A percentile compares a stretch with the other conserved stretches of the same genome.
Evolutionary conservation across 2,113 vertebrate genomes (phyloP).

Genomic region (Albula glossodonta): DNA sequence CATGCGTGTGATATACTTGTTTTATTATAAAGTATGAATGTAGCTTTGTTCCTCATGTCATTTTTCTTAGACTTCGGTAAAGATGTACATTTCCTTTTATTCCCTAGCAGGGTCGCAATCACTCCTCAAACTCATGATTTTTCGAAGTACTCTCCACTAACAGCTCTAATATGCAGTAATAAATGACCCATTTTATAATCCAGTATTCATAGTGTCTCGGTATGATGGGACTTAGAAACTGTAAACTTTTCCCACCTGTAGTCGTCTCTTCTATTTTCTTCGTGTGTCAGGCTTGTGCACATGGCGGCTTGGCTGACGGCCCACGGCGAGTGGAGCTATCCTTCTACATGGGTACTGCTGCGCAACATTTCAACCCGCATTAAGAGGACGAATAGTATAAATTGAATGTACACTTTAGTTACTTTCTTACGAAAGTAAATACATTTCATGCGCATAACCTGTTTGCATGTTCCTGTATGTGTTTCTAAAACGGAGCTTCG

Average conservation of each 20-base stretch:
- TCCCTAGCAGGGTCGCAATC: background rate
- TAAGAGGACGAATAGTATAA: background rate
- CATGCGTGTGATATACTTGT: background rate
- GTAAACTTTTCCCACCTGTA: slow-evolving; percentile 49
- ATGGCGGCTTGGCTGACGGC: slow-evolving; percentile 33
- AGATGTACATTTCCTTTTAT: background rate
- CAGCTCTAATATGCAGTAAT: slow-evolving; percentile 12
- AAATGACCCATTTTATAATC: slow-evolving; percentile 40
- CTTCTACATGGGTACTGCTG: slow-evolving; percentile 40
- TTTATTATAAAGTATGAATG: background rate
- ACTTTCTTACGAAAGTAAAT: background rate
- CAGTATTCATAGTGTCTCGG: slow-evolving; percentile 42
- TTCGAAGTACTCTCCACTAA: background rate
- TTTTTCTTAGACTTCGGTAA: background rate
- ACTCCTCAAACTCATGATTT: background rate
- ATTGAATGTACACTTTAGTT: background rate
- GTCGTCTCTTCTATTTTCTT: slow-evolving; percentile 17
- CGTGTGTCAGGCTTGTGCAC: background rate
- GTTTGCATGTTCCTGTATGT: background rate
- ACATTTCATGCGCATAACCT: background rate
- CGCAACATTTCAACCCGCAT: background rate
- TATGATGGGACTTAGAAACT: slow-evolving; percentile 38
- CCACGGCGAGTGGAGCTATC: slow-evolving; percentile 23
- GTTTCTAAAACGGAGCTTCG: background rate
- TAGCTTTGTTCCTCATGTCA: background rate